Evolutionary conservation across 2,888 invertebrate genomes (phyloP), one percentile per base, ranked within the genome.

Genomic region (Hoplodrina ambigua): DNA sequence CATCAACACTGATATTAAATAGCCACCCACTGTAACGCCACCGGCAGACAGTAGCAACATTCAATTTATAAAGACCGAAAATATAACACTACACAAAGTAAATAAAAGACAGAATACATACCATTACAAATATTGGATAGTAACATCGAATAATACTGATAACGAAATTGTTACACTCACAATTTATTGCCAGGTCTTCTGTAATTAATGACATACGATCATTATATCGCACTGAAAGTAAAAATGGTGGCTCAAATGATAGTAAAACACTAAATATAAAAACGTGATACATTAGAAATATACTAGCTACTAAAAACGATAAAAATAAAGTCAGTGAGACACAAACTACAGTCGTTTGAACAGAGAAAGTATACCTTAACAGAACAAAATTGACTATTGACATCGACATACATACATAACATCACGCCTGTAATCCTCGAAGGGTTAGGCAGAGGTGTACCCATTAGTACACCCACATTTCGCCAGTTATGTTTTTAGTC

Each of bases 71-170:
- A 54, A 8, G 1, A n/a, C 25, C 8, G 8, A 46, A 15, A 41
- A 20, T 20, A 11, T 20, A 15, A 41, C 11, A 46, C 13, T 20
- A 68, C 15, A 75, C 37, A 19, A 53, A 72, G 37, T 54, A 49
- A 49, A 75, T 68, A 17, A 37, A 68, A 33, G 2, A 15, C 25
- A 49, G n/a, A 66, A 46, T 8, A 55, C 15, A 11, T 25, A 15
- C 13, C 11, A 49, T 11, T 50, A 46, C 44, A 10, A 69, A 52
- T 65, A 30, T 37, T 46, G 44, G 17, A 17, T 56, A 44, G 30
- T 52, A 53, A 44, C 50, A 25, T 37, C 20, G 17, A 77, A 77
- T 46, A 33, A 56, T 15, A 33, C 13, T 37, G 50, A 55, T 50
- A 78, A 53, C 8, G 2, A 50, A 62, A 59, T 11, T 37, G 33